A percentile compares a stretch with the other conserved stretches of the same genome.
These are phyloP conservation scores for Agrilus planipennis DNA, from an alignment of 1,140 invertebrate species.

Conservation along the genomic window DNA sequence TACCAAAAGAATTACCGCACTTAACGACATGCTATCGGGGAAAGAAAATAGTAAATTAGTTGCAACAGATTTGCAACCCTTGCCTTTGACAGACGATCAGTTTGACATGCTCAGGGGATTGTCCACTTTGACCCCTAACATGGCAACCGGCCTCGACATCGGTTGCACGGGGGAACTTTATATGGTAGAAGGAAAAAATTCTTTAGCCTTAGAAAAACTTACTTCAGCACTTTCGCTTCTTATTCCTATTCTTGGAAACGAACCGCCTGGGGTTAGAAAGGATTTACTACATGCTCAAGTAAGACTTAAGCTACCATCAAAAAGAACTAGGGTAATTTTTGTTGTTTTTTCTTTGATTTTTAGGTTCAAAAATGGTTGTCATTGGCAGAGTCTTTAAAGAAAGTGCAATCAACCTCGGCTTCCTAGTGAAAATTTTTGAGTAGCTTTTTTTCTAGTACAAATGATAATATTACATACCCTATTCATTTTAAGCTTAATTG, in stretches of 20 bases:
- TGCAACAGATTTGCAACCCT: conserved; percentile 2
- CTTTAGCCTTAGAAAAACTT: conserved; percentile 14
- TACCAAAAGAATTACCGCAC: conserved; percentile 3
- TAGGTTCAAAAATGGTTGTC: conserved; percentile 5
- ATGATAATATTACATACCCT: not conserved
- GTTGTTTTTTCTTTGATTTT: too few species aligned
- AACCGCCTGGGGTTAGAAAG: conserved; percentile 15
- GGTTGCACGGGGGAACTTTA: conserved; percentile 15
- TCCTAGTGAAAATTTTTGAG: not conserved
- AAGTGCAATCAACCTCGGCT: not conserved
- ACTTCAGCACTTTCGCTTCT: conserved; percentile 14
- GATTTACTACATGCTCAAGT: conserved; percentile 13
- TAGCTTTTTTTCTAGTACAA: not conserved
- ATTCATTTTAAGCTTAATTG: too few species aligned
- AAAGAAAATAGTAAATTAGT: conserved; percentile 1
- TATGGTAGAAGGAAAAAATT: conserved; percentile 12
- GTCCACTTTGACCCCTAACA: conserved; percentile 10
- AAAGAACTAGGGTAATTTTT: too few species aligned
- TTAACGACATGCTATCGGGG: not conserved
- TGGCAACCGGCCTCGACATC: conserved; percentile 15
- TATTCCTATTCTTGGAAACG: conserved; percentile 10
- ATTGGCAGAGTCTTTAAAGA: conserved; percentile 3
- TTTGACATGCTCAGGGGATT: conserved; percentile 9
- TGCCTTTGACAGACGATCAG: conserved; percentile 3
- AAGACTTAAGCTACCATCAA: too few species aligned